phyloP scores from a whole-genome alignment of 2,113 vertebrate species.

The Pterophyllum scalare region DNA sequence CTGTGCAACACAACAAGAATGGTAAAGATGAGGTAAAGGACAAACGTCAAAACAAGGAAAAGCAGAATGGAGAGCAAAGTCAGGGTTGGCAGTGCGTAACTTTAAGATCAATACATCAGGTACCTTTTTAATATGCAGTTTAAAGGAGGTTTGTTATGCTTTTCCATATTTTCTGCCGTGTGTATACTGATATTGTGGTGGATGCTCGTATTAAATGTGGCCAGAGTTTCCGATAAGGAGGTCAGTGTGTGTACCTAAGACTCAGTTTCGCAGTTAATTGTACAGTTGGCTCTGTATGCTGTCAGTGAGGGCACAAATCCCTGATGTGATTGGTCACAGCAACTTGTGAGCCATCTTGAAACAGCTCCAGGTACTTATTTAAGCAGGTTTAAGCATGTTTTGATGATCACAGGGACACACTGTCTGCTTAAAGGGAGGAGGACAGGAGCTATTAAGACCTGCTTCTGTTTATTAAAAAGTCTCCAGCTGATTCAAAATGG shows the following conservation, averaged over 20 bases:
- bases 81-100: not conserved
- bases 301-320: not conserved
- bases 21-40: conserved; percentile 41
- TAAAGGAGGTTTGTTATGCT: not conserved
- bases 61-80: not conserved
- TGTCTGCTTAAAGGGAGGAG: not conserved
- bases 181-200: not conserved
- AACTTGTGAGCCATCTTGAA: not conserved
- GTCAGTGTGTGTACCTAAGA: not conserved
- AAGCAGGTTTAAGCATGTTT: not conserved
- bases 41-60: conserved; percentile 25
- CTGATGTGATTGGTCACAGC: not conserved
- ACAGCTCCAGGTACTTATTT: not conserved
- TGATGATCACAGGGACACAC: not conserved
- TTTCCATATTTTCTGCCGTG: not conserved
- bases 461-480: not conserved
- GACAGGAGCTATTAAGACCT: not conserved
- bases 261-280: not conserved
- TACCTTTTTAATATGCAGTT: not conserved
- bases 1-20: conserved; percentile 46
- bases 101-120: not conserved
- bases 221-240: not conserved
- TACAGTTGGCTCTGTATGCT: not conserved
- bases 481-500: not conserved
- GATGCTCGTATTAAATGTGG: not conserved